Evolutionary conservation across 2,113 vertebrate species (phyloP), one percentile per base, ranked within the genome.

Genomic region (Macquaria ambigua): DNA sequence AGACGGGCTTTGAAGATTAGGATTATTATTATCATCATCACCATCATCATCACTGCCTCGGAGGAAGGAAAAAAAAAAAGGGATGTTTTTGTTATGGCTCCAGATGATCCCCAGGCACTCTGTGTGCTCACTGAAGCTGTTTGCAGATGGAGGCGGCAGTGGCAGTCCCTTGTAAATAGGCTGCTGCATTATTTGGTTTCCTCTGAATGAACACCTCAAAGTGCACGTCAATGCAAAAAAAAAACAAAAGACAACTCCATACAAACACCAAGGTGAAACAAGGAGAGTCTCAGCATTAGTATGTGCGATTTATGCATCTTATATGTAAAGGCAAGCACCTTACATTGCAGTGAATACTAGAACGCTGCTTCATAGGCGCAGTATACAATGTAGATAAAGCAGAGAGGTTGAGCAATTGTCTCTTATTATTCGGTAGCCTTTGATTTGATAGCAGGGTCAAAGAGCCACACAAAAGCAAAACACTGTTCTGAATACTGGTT

Each of bases 1-100:
- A 77, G 21, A 56, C 53, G 21, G 20, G 64, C 81, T 93, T 87
- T 87, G 81, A 84, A 86, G 79, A 90, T 81, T 64, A 78, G 3
- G 73, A 88, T 79, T 87, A 81, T 81, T 75, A 87, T 70, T 50
- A 86, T 31, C 64, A 83, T 21, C 55, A 74, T 31, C 70, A 69
- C 62, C 48, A 76, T 63, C 68, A 63, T 59, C 73, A 74, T 41
- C 23, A 74, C 78, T 83, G 81, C 70, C 84, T 89, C 48, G 15
- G 55, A 72, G 85, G 12, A 70, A 28, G 16, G n/a, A n/a, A 55
- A 64, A 62, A 73, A 71, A 70, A 68, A 41, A 39, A 48, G 48
- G 68, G 73, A 83, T 67, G 43, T 39, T 79, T 81, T 82, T 41
- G 21, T 62, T 82, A 28, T 76, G 55, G 75, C 37, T 84, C 66